Percentiles rank a stretch among this genome's conserved stretches.
These are phyloP conservation scores for Drosophila triauraria DNA, from an alignment of 1,140 invertebrate species.

Conservation along the genomic window DNA sequence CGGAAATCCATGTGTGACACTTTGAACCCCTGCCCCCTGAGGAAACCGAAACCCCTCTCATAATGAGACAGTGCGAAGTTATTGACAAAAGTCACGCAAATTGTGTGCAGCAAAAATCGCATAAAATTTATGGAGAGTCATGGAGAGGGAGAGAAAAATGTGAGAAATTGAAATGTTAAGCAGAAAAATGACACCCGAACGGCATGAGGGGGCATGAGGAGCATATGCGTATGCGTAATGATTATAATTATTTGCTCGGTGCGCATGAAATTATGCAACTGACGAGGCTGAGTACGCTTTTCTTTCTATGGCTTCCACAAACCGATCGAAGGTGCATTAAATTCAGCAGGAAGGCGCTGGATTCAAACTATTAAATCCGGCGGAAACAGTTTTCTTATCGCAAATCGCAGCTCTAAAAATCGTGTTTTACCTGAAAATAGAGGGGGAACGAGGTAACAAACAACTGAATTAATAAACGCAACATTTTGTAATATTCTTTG, in stretches of 20 bases:
- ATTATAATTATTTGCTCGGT: slow-evolving; percentile 76
- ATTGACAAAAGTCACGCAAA: slow-evolving; percentile 83
- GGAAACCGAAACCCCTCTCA: no score
- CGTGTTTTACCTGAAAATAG: slow-evolving; percentile 59
- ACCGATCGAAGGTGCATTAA: slow-evolving; percentile 9
- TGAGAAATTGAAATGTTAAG: slow-evolving; percentile 78
- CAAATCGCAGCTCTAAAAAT: background rate
- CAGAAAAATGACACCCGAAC: slow-evolving; percentile 45
- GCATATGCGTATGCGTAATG: slow-evolving; percentile 59
- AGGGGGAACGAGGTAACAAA: slow-evolving; percentile 10
- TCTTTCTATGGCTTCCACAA: slow-evolving; percentile 35
- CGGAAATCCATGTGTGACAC: slow-evolving; percentile 76
- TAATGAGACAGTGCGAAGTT: slow-evolving; percentile 58
- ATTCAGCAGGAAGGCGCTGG: background rate
- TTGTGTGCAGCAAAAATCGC: slow-evolving; percentile 47
- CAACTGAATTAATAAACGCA: slow-evolving; percentile 43
- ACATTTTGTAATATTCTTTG: slow-evolving; percentile 22
- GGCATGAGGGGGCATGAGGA: background rate
- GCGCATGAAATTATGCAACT: slow-evolving; percentile 80
- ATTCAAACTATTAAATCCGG: background rate
- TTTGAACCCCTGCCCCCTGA: slow-evolving; percentile 32
- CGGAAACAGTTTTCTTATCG: slow-evolving; percentile 17
- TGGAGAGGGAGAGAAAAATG: slow-evolving; percentile 41
- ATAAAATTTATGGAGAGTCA: slow-evolving; percentile 57
- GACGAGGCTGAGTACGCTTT: slow-evolving; percentile 28